Evolutionary conservation across 2,797 vertebrate species (phyloP).

Genomic region (Clarias fuscus): DNA sequence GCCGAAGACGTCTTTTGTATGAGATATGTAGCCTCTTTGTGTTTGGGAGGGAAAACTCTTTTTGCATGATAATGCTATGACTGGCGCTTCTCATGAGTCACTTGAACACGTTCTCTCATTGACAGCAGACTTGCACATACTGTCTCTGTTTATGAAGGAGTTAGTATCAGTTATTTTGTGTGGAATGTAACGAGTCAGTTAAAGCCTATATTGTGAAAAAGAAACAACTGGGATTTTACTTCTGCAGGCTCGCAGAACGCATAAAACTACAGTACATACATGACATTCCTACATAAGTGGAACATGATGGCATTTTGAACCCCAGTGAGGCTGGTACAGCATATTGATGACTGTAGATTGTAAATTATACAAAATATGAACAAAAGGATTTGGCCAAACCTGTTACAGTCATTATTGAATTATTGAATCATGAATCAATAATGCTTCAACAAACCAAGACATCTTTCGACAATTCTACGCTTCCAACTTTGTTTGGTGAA

Average conservation of each 20-base stretch:
- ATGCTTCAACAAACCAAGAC: no score
- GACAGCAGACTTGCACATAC: slow-evolving; percentile 70
- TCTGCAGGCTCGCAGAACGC: background rate
- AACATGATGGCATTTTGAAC: no score
- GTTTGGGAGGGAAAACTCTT: slow-evolving; percentile 64
- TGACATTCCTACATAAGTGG: background rate
- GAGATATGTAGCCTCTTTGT: slow-evolving; percentile 84
- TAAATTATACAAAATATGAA: background rate
- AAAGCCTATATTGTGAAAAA: background rate
- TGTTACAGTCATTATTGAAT: no score
- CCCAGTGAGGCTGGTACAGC: no score
- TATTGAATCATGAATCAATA: no score
- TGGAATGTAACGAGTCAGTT: slow-evolving; percentile 14
- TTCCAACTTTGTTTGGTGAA: no score
- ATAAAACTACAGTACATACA: no score
- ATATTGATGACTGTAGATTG: background rate
- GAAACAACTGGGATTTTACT: background rate
- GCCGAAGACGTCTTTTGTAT: slow-evolving; percentile 80
- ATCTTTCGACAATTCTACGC: no score
- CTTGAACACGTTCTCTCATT: slow-evolving; percentile 76
- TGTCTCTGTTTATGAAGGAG: slow-evolving; percentile 19
- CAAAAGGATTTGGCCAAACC: no score
- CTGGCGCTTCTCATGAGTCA: slow-evolving; percentile 77
- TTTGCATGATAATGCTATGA: slow-evolving; percentile 90
- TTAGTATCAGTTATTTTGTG: background rate